These are phyloP conservation scores for Strigamia crassipes DNA, from an alignment of 2,888 invertebrate species.

Conservation along the genomic window DNA sequence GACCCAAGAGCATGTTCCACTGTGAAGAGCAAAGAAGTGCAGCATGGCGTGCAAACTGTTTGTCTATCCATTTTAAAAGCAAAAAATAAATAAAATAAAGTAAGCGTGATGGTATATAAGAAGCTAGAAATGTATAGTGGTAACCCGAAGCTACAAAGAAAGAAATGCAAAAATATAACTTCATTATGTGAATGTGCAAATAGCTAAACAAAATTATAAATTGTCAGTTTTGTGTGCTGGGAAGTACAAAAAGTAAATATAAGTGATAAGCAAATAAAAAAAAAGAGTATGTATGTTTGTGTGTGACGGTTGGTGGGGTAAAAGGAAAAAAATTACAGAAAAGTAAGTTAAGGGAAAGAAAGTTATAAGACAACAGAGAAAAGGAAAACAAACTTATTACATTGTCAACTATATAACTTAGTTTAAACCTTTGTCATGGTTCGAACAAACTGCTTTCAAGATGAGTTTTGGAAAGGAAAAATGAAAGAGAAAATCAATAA, in stretches of 20 bases:
- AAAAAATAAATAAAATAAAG: neutral
- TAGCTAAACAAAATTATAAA: neutral
- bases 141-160: neutral
- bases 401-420: slow-evolving; percentile 15
- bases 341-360: neutral
- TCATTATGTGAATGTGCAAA: neutral
- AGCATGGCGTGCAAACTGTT: slow-evolving; percentile 19
- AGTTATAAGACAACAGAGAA: neutral
- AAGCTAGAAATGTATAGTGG: neutral
- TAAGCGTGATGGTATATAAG: neutral
- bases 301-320: neutral
- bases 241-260: neutral
- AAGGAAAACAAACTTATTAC: slow-evolving; percentile 18
- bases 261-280: neutral
- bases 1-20: neutral
- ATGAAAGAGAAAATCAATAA: neutral
- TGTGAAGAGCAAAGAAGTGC: neutral
- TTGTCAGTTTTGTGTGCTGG: neutral
- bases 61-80: slow-evolving; percentile 24
- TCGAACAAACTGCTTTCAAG: neutral
- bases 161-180: neutral
- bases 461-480: neutral
- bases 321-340: neutral
- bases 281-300: neutral
- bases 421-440: slow-evolving; percentile 3